phyloP scores from a whole-genome alignment of 2,113 vertebrate genomes.

The Clupea harengus region DNA sequence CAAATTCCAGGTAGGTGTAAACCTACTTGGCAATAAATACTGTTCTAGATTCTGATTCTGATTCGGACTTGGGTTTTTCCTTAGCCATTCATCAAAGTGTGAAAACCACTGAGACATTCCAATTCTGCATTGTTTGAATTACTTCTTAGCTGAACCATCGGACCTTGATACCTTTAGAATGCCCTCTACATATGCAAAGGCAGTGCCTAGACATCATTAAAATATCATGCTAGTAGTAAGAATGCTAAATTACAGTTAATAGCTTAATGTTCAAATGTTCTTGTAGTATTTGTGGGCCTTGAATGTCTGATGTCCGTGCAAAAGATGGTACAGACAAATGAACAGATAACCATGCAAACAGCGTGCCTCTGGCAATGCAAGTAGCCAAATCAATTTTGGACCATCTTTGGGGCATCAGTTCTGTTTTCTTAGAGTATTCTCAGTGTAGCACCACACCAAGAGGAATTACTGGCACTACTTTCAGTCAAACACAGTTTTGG shows the following conservation, averaged over 20 bases:
- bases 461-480: neutral
- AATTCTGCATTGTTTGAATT: no score
- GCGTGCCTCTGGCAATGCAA: neutral
- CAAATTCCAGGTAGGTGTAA: no score
- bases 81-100: neutral
- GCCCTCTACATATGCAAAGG: no score
- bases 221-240: no score
- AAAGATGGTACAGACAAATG: neutral
- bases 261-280: no score
- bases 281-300: neutral
- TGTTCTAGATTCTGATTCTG: no score
- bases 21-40: no score
- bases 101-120: neutral
- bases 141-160: no score
- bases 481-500: no score
- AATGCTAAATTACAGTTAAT: no score
- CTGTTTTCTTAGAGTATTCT: neutral
- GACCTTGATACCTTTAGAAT: no score
- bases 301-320: neutral
- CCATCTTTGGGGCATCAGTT: neutral
- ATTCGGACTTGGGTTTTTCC: neutral
- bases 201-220: no score
- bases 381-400: neutral
- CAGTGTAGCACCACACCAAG: neutral
- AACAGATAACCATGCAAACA: neutral